These are phyloP conservation scores for Mizuhopecten yessoensis DNA, from an alignment of 1,140 invertebrate species.

Conservation along the genomic window DNA sequence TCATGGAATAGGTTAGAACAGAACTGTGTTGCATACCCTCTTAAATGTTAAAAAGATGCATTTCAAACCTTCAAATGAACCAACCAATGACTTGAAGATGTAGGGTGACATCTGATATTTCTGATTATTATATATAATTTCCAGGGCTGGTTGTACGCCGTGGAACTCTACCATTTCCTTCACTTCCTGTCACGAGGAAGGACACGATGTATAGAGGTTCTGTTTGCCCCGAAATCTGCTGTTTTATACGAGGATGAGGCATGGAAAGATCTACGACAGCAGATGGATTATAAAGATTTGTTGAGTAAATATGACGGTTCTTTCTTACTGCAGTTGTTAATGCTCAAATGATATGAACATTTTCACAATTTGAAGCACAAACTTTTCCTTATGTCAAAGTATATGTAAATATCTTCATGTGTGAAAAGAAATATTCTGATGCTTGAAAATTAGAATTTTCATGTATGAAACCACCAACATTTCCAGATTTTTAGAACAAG, in stretches of 20 bases:
- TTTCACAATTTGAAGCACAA: background rate
- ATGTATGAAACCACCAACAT: no score
- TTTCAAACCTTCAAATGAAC: no score
- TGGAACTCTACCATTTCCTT: constrained; percentile 76
- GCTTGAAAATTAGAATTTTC: no score
- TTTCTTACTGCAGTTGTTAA: background rate
- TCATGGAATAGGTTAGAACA: no score
- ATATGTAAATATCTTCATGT: no score
- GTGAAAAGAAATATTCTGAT: no score
- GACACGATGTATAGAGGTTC: constrained; percentile 70
- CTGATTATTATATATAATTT: constrained; percentile 37
- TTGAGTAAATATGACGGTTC: constrained; percentile 57
- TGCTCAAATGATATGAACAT: background rate
- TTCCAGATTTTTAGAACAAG: no score
- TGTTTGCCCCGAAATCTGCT: constrained; percentile 67
- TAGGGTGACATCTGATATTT: background rate
- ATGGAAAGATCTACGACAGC: constrained; percentile 66
- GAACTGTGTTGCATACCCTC: no score
- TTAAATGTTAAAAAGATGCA: no score
- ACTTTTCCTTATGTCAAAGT: no score
- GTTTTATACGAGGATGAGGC: constrained; percentile 63
- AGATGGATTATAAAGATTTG: constrained; percentile 53
- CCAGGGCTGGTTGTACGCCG: constrained; percentile 76
- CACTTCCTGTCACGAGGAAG: constrained; percentile 72
- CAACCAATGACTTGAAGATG: no score